Conservation (phyloP, 2,888 invertebrate species). For the Phengaris alcon region DNA sequence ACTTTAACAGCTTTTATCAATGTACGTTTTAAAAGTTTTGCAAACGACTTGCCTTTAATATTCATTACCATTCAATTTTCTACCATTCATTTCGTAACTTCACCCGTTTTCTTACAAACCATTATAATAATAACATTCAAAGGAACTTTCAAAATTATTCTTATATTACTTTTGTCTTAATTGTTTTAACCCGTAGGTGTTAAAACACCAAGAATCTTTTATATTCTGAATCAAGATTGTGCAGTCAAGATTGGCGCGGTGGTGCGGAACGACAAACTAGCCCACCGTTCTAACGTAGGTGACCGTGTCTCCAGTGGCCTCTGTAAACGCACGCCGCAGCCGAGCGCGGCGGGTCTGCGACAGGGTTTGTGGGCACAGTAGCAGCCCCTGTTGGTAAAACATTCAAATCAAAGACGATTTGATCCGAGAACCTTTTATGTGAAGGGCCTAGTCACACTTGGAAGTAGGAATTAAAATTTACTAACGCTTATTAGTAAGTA, state of each 20-base stretch:
- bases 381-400: constrained; percentile 85
- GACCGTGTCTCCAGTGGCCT: constrained; percentile 92
- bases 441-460: constrained; percentile 28
- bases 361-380: constrained; percentile 94
- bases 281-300: constrained; percentile 94
- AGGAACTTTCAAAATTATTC: not conserved
- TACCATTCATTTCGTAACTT: not conserved
- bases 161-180: not conserved
- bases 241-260: constrained; percentile 64
- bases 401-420: constrained; percentile 63
- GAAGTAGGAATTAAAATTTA: not conserved
- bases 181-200: not conserved
- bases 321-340: constrained; percentile 93
- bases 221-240: constrained; percentile 48
- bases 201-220: not conserved
- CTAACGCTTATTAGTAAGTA: not conserved
- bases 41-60: not conserved
- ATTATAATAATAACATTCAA: not conserved
- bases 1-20: not conserved
- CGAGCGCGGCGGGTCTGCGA: constrained; percentile 91
- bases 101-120: not conserved
- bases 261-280: constrained; percentile 66
- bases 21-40: not conserved
- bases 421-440: constrained; percentile 57
- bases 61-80: not conserved